Evolutionary conservation across 2,113 vertebrate genomes (phyloP).

Genomic region (Diglossa brunneiventris): DNA sequence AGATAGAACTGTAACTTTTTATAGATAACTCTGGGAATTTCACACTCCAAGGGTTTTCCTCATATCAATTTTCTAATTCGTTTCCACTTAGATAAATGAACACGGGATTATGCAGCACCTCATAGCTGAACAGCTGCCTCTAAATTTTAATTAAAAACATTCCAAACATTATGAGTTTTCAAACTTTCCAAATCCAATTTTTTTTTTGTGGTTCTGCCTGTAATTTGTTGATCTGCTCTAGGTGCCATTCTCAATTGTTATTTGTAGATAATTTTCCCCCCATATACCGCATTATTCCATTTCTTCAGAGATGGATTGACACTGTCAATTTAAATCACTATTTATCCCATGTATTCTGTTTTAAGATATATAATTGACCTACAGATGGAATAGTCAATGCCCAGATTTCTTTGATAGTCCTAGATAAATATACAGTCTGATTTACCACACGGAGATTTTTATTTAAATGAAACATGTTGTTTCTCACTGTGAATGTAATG

Average conservation of each 20-base stretch:
- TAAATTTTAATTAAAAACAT: neutral
- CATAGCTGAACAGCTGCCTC: neutral
- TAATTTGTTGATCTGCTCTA: neutral
- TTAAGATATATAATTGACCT: slow-evolving; percentile 6
- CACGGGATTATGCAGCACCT: neutral
- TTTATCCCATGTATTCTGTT: neutral
- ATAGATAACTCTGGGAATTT: neutral
- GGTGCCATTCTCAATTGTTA: neutral
- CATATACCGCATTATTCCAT: neutral
- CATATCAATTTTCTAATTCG: neutral
- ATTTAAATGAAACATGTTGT: slow-evolving; percentile 29
- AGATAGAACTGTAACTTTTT: neutral
- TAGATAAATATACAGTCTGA: slow-evolving; percentile 20
- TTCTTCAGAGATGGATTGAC: neutral
- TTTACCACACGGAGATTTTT: slow-evolving; percentile 24
- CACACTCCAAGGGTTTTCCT: neutral
- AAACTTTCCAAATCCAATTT: neutral
- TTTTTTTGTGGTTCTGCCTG: neutral
- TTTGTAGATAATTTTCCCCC: neutral
- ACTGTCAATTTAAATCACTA: slow-evolving; percentile 1
- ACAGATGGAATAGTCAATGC: slow-evolving; percentile 6
- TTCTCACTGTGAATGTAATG: slow-evolving; percentile 14
- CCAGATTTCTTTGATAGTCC: slow-evolving; percentile 8
- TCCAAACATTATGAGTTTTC: neutral
- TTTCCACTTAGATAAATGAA: neutral